phyloP scores from a whole-genome alignment of 2,797 vertebrate genomes.

The Cyprinodon diabolis region DNA sequence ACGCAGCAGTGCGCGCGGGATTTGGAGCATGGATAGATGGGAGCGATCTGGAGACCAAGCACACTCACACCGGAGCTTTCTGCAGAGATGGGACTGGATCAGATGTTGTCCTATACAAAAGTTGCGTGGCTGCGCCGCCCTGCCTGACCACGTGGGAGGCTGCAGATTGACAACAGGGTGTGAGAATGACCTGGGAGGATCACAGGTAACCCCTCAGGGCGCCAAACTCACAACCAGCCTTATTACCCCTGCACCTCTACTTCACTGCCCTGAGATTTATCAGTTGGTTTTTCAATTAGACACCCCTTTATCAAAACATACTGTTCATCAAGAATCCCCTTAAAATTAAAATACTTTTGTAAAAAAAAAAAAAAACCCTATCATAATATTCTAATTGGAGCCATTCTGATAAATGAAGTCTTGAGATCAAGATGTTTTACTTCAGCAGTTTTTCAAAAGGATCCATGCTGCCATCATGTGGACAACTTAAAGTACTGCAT shows the following conservation, averaged over 20 bases:
- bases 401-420: neutral
- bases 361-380: no score
- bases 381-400: no score
- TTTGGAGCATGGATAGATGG: constrained; percentile 53
- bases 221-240: neutral
- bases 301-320: no score
- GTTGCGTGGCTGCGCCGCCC: constrained; percentile 72
- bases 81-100: constrained; percentile 40
- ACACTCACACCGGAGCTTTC: constrained; percentile 49
- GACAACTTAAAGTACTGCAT: neutral
- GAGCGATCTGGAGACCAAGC: constrained; percentile 41
- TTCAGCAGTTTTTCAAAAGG: neutral
- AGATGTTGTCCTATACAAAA: constrained; percentile 72
- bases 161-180: constrained; percentile 59
- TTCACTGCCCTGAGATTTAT: neutral
- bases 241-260: neutral
- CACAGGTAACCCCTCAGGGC: neutral
- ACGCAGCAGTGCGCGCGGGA: constrained; percentile 46
- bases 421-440: neutral
- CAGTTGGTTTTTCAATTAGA: no score
- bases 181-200: neutral
- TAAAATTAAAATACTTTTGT: no score
- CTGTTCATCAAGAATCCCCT: no score
- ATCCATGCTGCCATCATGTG: constrained; percentile 55
- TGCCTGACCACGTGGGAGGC: constrained; percentile 74